phyloP scores from a whole-genome alignment of 2,888 invertebrate species.

The Parnassius smintheus region DNA sequence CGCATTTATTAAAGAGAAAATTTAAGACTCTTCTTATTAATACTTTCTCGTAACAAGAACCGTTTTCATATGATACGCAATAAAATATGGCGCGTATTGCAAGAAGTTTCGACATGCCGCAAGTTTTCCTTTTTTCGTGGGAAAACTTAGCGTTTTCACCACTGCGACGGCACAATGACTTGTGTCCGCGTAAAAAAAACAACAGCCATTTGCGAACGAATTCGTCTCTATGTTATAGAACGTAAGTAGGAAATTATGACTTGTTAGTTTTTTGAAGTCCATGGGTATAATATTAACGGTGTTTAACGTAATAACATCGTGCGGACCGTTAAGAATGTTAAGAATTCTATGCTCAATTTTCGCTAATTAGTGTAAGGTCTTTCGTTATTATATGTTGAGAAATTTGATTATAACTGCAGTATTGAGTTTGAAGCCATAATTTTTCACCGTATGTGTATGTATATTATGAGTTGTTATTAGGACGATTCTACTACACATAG shows the following conservation, averaged over 20 bases:
- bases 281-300: conserved; percentile 48
- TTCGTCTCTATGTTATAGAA: conserved; percentile 31
- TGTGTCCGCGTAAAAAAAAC: conserved; percentile 41
- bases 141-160: conserved; percentile 71
- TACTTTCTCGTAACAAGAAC: conserved; percentile 24
- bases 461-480: no score
- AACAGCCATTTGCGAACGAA: conserved; percentile 31
- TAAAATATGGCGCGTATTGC: conserved; percentile 48
- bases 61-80: conserved; percentile 46
- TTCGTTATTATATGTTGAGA: conserved; percentile 17
- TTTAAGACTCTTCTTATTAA: neutral
- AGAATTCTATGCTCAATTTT: conserved; percentile 30
- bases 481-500: no score
- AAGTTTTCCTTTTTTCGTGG: conserved; percentile 78
- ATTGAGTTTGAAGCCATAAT: neutral
- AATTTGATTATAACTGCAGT: conserved; percentile 1
- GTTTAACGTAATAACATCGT: conserved; percentile 46
- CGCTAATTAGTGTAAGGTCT: conserved; percentile 29
- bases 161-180: conserved; percentile 56
- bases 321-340: conserved; percentile 27
- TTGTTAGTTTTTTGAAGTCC: conserved; percentile 15
- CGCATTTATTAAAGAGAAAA: neutral
- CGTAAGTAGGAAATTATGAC: conserved; percentile 32
- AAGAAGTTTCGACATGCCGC: conserved; percentile 64
- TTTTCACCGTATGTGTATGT: no score